Base-by-base conservation (phyloP, 2,888 invertebrate species). In the Achlya flavicornis region DNA sequence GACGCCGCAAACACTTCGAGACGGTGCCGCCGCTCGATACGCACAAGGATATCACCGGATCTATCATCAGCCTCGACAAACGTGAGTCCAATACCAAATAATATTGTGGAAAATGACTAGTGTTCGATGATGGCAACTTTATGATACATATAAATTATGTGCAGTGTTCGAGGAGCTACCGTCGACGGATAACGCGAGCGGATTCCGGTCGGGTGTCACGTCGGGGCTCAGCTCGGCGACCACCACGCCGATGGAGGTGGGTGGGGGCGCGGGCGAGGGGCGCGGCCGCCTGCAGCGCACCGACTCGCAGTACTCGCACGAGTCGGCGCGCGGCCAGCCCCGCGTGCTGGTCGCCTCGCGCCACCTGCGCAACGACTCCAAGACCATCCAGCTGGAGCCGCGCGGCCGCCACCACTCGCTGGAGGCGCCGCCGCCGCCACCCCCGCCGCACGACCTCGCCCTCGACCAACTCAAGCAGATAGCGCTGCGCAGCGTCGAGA, bases 41-140 rank as follows among this genome's bases (percentile, higher is more conserved):
- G 4, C 94, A 94, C 70, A 90, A 95, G 66, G 96, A 96, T 74
- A 94, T 95, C 74, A 92, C 94, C 69, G 97, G 97, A 46, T 97
- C 97, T 62, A 97, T 97, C 78, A 97, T 97, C 78, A 97, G 97
- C 80, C 94, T 97, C 73, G 97, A 97, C 85, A 97, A 97, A 94
- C 86, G 97, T 97, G 87, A 14, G 16, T 26, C 10, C 3, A 43
- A 43, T 6, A n/a, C 46, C n/a, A 46, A n/a, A 46, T n/a, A 2
- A n/a, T n/a, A 14, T 10, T 1, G 12, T 41, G 0, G 7, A 3
- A 12, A 41, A 41, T n/a, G 0, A 46, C 2, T 6, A n/a, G 0
- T 46, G n/a, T 46, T n/a, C 8, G 46, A 5, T n/a, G 4, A 7
- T n/a, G 14, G 46, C 41, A 41, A 12, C 41, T 41, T 12, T 41